phyloP scores from a whole-genome alignment of 2,113 vertebrate genomes.

The Rutilus rutilus region DNA sequence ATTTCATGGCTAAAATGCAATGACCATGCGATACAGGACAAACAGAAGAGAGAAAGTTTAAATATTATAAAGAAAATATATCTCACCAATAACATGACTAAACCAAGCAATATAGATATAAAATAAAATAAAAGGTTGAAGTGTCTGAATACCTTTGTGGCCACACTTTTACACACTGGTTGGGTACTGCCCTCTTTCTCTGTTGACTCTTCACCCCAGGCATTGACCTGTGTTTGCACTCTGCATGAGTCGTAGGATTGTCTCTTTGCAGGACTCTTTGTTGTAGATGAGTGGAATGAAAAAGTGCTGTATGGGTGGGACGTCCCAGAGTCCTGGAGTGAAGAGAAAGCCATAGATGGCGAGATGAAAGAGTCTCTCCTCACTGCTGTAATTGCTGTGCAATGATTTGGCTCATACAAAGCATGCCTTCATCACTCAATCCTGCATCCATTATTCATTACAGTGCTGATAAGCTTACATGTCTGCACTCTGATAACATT shows the following conservation, averaged over 20 bases:
- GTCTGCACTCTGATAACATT: not conserved
- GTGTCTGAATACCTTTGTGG: constrained; percentile 2
- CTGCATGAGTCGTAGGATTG: constrained; percentile 53
- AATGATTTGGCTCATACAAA: not conserved
- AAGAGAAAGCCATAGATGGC: constrained; percentile 17
- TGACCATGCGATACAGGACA: no score
- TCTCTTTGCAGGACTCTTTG: constrained; percentile 41
- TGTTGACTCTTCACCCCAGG: constrained; percentile 31
- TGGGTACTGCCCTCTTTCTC: not conserved
- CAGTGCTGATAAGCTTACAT: not conserved
- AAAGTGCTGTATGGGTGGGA: constrained; percentile 14
- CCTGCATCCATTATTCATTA: not conserved
- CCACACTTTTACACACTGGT: no score
- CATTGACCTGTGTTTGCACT: constrained; percentile 28
- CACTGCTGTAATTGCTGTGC: not conserved
- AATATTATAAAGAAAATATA: no score
- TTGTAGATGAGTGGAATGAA: constrained; percentile 37
- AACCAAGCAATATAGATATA: no score
- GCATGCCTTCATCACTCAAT: constrained; percentile 5
- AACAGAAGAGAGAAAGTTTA: no score
- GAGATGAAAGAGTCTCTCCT: constrained; percentile 13
- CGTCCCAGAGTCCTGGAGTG: not conserved
- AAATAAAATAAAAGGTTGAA: no score
- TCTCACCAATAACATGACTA: no score
- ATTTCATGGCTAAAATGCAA: no score